Conservation (phyloP, 2,888 invertebrate species). For the Bombylius major region DNA sequence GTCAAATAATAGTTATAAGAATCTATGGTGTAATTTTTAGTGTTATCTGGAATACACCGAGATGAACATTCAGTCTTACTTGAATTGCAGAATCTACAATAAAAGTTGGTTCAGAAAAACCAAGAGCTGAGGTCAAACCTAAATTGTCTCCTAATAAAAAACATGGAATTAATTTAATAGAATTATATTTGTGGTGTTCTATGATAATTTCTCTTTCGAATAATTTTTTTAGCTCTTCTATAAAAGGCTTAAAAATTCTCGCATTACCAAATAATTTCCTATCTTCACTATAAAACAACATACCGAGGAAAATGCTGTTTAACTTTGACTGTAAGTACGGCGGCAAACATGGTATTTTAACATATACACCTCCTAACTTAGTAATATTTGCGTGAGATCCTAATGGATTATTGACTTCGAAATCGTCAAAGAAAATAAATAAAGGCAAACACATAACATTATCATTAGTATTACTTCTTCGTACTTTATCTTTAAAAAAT, state of each 20-base stretch:
- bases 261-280: not conserved
- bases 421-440: not conserved
- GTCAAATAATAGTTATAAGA: too few relatives aligned
- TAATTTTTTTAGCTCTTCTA: not conserved
- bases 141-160: not conserved
- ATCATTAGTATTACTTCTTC: too few relatives aligned
- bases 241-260: not conserved
- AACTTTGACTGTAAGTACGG: not conserved
- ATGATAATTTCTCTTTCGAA: not conserved
- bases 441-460: too few relatives aligned
- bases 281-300: constrained; percentile 2
- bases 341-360: constrained; percentile 1
- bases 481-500: too few relatives aligned
- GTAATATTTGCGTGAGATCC: not conserved
- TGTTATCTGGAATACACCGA: too few relatives aligned
- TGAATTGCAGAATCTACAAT: not conserved
- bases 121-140: not conserved
- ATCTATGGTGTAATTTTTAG: too few relatives aligned
- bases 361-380: not conserved
- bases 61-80: too few relatives aligned
- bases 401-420: not conserved
- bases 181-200: not conserved
- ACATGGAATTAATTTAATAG: not conserved
- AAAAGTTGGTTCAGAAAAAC: not conserved
- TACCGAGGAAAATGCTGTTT: not conserved